Conservation (phyloP, 2,888 invertebrate species). For the Eupithecia vulgata region DNA sequence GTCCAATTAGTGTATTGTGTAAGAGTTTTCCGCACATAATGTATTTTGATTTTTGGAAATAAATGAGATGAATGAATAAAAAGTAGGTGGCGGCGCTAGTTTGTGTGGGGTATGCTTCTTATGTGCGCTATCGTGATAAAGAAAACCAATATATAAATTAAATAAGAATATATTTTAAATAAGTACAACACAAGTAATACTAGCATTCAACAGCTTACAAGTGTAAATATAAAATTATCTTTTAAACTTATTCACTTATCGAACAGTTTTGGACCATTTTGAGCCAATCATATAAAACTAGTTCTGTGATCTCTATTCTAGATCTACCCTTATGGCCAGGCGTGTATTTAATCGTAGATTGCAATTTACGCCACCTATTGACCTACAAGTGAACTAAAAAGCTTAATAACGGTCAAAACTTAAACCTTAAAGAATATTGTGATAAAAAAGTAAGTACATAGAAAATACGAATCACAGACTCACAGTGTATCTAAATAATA, state of each 20-base stretch:
- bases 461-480: slow-evolving; percentile 31
- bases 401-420: slow-evolving; percentile 10
- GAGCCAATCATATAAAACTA: slow-evolving; percentile 34
- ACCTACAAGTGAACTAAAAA: neutral
- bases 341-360: neutral
- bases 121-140: neutral
- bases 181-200: slow-evolving; percentile 65
- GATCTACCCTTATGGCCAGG: neutral
- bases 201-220: slow-evolving; percentile 68
- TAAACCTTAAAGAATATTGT: slow-evolving; percentile 22
- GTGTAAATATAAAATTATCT: slow-evolving; percentile 57
- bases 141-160: slow-evolving; percentile 52
- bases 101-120: too few species aligned
- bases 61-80: too few species aligned
- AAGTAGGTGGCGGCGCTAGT: too few species aligned
- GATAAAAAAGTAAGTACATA: slow-evolving; percentile 28
- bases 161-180: slow-evolving; percentile 74
- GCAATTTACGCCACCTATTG: neutral
- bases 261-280: slow-evolving; percentile 38
- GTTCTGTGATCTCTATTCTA: neutral
- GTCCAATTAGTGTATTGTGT: too few species aligned
- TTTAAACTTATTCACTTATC: slow-evolving; percentile 30
- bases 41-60: too few species aligned
- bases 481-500: slow-evolving; percentile 28
- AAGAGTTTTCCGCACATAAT: too few species aligned